Evolutionary conservation across 1,140 invertebrate species (phyloP), one percentile per base, ranked within the genome.

Genomic region (Saccostrea glomerata): DNA sequence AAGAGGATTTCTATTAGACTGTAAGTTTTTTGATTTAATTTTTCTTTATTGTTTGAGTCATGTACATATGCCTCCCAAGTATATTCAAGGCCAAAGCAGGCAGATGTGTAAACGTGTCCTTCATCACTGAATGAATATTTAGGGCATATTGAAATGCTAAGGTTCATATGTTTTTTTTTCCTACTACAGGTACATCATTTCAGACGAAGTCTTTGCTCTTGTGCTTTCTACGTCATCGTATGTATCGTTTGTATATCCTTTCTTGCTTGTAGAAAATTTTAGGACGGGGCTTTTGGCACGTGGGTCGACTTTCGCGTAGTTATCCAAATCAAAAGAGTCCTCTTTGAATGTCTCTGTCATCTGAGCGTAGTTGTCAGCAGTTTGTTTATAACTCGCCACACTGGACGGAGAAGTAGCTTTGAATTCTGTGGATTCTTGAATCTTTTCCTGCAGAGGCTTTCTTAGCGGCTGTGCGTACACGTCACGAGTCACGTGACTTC

Each of bases 301-400:
- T 20, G 60, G 36, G 56, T 63, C 84, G 60, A 85, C 84, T 58
- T 40, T 85, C 12, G 13, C 84, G 60, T 85, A 63, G 36, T 85
- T 63, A 63, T 66, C 60, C 20, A 40, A 77, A 77, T 77, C 56
- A 20, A 23, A 20, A 3, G 25, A 0, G 15, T 66, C 84, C 17
- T 77, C 25, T 25, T 56, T 60, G 9, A 25, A 85, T 60, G 36
- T 66, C 25, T 63, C 82, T 15, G 82, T 84, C 82, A 84, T 54
- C 12, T 84, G 82, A 25, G 40, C 82, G 20, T 84, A 84, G 82
- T 84, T 84, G 20, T 56, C 54, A 15, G 40, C 82, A 12, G 82
- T 55, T 20, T 84, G 40, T 40, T 84, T 56, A 23, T 55, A 84
- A 84, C 54, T 55, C 13, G 20, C 82, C 15, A 23, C 82, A 12